Evolutionary conservation across 92 coral and sea anemone species (phyloP), one percentile per base, ranked within the genome.

Genomic region (Scolanthus callimorphus): DNA sequence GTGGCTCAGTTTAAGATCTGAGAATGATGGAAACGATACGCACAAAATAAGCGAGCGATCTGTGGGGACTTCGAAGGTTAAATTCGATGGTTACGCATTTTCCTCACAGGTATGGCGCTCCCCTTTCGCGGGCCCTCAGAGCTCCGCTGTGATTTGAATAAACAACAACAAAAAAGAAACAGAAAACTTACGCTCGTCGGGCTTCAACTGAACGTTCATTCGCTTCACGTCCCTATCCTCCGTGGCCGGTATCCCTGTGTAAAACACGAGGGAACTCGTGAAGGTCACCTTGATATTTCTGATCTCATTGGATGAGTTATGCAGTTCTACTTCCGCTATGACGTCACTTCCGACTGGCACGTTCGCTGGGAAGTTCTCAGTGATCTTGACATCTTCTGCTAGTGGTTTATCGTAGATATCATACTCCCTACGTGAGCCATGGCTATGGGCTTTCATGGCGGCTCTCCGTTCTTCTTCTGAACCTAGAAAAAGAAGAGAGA

Each of bases 181-280:
- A n/a, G n/a, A n/a, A n/a, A n/a, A 21, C 39, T 20, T 51, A 80
- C 86, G 71, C 61, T 47, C 51, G 17, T 21, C 56, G 17, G 29
- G 55, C 13, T 13, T 29, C 29, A 80, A 71, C 2, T 31, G 11
- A 10, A 80, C 29, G 1, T 78, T 34, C 10, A 41, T 39, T 2
- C 1, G 13, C 27, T 38, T 21, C 11, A 30, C 39, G 25, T 74
- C 66, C 13, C 66, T 12, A 27, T 51, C 55, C 30, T 60, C 49
- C 6, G 86, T 69, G n/a, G n/a, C n/a, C 11, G 51, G 54, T 17
- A 74, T 55, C 20, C 86, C 86, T 2, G 83, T 80, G 54, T 80
- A 80, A 45, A 65, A 80, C 8, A 80, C 77, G 24, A 78, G 31
- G 20, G 41, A 47, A 2, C 63, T 24, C 11, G 58, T 59, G 43